These are phyloP conservation scores for Chiridota heheva DNA, from an alignment of 35 echinoderm and acorn worm species.

Conservation along the genomic window DNA sequence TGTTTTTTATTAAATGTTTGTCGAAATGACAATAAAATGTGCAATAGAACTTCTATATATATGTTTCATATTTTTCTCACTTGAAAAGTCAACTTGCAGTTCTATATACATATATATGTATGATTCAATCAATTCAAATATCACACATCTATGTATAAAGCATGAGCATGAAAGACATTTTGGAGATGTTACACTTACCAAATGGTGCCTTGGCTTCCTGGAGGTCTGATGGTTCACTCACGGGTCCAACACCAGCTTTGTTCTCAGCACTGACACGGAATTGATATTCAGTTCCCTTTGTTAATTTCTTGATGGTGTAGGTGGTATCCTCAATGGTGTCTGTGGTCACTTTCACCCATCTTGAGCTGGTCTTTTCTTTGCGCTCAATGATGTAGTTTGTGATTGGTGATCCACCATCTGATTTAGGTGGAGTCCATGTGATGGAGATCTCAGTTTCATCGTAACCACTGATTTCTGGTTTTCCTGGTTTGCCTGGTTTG, in stretches of 20 bases:
- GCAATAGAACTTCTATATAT: no score
- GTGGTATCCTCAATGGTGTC: constrained; percentile 35
- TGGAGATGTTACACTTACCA: no score
- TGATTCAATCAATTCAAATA: no score
- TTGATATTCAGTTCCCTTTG: constrained; percentile 74
- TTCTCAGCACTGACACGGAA: constrained; percentile 76
- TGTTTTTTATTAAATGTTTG: no score
- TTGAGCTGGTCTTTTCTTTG: constrained; percentile 47
- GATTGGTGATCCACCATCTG: constrained; percentile 73
- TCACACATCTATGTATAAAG: no score
- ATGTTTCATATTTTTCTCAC: no score
- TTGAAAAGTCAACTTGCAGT: no score
- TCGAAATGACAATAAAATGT: no score
- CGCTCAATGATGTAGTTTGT: constrained; percentile 73
- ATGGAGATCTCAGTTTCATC: constrained; percentile 54
- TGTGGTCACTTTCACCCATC: constrained; percentile 54
- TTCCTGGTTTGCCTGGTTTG: constrained; percentile 54
- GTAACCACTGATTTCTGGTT: constrained; percentile 50
- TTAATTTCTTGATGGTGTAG: no score
- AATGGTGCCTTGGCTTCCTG: constrained; percentile 66
- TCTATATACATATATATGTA: no score
- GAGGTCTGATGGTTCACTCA: constrained; percentile 65
- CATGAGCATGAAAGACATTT: no score
- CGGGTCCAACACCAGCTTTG: constrained; percentile 73
- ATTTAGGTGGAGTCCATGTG: constrained; percentile 65